Evolutionary conservation across 2,888 invertebrate species (phyloP).

Genomic region (Deilephila porcellus): DNA sequence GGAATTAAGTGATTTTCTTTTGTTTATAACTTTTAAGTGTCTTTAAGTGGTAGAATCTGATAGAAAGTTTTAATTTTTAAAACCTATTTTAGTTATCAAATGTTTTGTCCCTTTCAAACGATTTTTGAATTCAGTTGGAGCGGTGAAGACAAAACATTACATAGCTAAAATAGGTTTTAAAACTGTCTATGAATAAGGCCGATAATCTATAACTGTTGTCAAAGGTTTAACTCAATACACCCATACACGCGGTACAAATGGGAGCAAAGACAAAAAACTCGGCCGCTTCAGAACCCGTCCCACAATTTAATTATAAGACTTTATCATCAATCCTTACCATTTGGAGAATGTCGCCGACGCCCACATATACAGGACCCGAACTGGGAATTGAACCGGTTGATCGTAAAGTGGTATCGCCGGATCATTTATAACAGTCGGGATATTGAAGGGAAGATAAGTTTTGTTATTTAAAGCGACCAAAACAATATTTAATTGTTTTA

Average conservation of each 20-base stretch:
- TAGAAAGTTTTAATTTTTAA: too few species aligned
- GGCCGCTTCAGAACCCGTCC: slow-evolving; percentile 23
- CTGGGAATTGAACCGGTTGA: slow-evolving; percentile 65
- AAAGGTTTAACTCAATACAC: slow-evolving; percentile 4
- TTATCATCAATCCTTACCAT: slow-evolving; percentile 46
- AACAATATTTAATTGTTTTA: too few species aligned
- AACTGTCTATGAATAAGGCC: too few species aligned
- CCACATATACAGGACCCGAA: slow-evolving; percentile 52
- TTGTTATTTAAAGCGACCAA: not conserved
- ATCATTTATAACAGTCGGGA: slow-evolving; percentile 10
- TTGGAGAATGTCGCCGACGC: slow-evolving; percentile 67
- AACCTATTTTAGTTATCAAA: too few species aligned
- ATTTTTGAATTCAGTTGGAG: too few species aligned
- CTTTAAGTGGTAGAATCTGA: too few species aligned
- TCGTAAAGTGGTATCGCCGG: slow-evolving; percentile 37
- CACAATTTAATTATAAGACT: slow-evolving; percentile 33
- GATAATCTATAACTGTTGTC: too few species aligned
- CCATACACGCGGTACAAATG: slow-evolving; percentile 1
- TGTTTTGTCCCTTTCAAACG: too few species aligned
- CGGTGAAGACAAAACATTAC: too few species aligned
- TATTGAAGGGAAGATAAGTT: not conserved
- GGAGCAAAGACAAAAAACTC: slow-evolving; percentile 12
- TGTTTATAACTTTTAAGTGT: too few species aligned
- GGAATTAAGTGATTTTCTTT: too few species aligned
- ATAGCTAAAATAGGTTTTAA: too few species aligned